These are phyloP conservation scores for Homarus americanus DNA, from an alignment of 1,140 invertebrate genomes.

Conservation along the genomic window DNA sequence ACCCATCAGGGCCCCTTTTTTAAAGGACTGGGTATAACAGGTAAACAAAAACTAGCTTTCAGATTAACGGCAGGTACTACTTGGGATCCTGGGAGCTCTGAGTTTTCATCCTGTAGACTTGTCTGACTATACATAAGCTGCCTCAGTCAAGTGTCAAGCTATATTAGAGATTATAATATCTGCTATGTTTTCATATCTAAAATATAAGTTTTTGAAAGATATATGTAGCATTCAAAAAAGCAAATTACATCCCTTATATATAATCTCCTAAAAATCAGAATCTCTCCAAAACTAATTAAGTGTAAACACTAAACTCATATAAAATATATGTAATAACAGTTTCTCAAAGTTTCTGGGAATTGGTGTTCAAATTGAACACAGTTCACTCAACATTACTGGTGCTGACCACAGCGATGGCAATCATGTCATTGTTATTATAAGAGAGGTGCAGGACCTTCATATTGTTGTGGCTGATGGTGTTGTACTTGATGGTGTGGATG, in stretches of 20 bases:
- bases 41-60: too few relatives aligned
- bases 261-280: background rate
- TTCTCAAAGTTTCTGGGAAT: background rate
- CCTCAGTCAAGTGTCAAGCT: too few relatives aligned
- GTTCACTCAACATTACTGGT: slow-evolving; percentile 8
- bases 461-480: slow-evolving; percentile 11
- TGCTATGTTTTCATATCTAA: background rate
- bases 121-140: too few relatives aligned
- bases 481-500: slow-evolving; percentile 36
- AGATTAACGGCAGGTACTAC: too few relatives aligned
- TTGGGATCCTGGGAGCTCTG: too few relatives aligned
- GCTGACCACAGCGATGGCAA: background rate
- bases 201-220: background rate
- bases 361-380: background rate
- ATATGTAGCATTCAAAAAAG: background rate
- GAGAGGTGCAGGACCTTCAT: slow-evolving; percentile 26
- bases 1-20: too few relatives aligned
- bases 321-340: background rate
- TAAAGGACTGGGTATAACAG: too few relatives aligned
- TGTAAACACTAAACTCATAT: background rate
- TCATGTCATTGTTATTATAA: background rate
- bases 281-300: background rate
- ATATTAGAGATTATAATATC: too few relatives aligned
- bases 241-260: background rate
- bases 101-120: too few relatives aligned